Evolutionary conservation across 2,797 vertebrate genomes (phyloP).

Genomic region (Scleropages formosus): DNA sequence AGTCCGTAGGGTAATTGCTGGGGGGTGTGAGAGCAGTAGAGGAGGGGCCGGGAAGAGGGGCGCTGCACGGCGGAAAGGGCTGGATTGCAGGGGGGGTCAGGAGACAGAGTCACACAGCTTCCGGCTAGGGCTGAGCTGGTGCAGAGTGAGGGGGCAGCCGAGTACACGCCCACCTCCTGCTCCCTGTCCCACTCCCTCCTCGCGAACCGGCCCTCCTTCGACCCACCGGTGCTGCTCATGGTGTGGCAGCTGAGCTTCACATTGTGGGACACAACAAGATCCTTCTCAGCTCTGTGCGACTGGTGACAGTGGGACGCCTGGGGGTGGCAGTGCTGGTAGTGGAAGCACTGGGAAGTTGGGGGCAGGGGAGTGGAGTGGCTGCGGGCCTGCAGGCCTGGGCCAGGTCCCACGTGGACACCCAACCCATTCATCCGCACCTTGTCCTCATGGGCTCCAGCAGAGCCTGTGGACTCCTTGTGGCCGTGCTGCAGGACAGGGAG

Average conservation of each 20-base stretch:
- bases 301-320: conserved; percentile 83
- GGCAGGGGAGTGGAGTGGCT: conserved; percentile 90
- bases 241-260: conserved; percentile 50
- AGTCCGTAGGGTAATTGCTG: too few relatives aligned
- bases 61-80: too few relatives aligned
- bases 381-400: conserved; percentile 76
- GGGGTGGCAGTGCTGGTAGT: conserved; percentile 74
- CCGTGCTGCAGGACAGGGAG: conserved; percentile 59
- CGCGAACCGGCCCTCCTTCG: conserved; percentile 72
- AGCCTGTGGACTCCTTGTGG: conserved; percentile 73
- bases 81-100: neutral
- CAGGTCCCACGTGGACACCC: conserved; percentile 64
- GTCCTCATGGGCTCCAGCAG: conserved; percentile 67
- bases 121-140: conserved; percentile 37
- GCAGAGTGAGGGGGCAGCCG: conserved; percentile 18
- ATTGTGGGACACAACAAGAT: conserved; percentile 64
- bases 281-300: conserved; percentile 79
- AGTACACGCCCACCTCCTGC: too few relatives aligned
- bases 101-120: too few relatives aligned
- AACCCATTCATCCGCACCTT: conserved; percentile 67
- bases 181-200: conserved; percentile 68
- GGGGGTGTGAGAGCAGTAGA: conserved; percentile 70
- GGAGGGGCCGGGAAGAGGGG: conserved; percentile 53
- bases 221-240: conserved; percentile 41
- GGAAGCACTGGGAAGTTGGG: conserved; percentile 78